These are phyloP conservation scores for Metallyticus violacea DNA, from an alignment of 2,888 invertebrate genomes.

Conservation along the genomic window DNA sequence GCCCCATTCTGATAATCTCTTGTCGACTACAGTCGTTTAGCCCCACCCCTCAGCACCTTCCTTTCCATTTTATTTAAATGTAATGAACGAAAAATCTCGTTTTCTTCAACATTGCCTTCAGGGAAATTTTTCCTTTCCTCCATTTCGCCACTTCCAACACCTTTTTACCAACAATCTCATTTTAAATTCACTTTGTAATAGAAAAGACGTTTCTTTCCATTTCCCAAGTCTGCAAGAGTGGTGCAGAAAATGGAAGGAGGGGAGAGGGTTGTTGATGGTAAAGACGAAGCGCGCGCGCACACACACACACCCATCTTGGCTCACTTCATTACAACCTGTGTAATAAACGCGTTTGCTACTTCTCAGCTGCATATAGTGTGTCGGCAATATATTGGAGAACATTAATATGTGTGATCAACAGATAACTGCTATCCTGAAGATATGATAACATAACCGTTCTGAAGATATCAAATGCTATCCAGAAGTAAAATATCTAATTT, in stretches of 20 bases:
- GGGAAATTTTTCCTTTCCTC: slow-evolving; percentile 24
- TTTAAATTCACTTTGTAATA: slow-evolving; percentile 26
- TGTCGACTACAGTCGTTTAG: not conserved
- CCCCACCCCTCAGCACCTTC: not conserved
- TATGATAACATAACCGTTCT: too few species aligned
- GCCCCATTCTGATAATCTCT: not conserved
- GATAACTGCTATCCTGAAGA: too few species aligned
- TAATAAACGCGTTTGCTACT: not conserved
- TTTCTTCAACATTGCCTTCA: slow-evolving; percentile 28
- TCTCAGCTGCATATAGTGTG: too few species aligned
- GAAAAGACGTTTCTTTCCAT: slow-evolving; percentile 6
- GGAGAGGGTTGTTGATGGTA: not conserved
- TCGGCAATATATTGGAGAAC: too few species aligned
- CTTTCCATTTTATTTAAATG: slow-evolving; percentile 30
- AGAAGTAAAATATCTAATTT: too few species aligned
- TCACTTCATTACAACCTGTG: not conserved
- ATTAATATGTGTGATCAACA: too few species aligned
- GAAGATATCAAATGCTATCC: too few species aligned
- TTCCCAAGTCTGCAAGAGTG: not conserved
- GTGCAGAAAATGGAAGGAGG: not conserved
- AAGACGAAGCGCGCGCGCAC: not conserved
- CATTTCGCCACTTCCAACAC: not conserved
- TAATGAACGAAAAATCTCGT: slow-evolving; percentile 33
- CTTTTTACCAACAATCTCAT: slow-evolving; percentile 23
- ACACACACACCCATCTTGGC: not conserved